phyloP scores from a whole-genome alignment of 2,888 invertebrate species.

The Thymelicus acteon region DNA sequence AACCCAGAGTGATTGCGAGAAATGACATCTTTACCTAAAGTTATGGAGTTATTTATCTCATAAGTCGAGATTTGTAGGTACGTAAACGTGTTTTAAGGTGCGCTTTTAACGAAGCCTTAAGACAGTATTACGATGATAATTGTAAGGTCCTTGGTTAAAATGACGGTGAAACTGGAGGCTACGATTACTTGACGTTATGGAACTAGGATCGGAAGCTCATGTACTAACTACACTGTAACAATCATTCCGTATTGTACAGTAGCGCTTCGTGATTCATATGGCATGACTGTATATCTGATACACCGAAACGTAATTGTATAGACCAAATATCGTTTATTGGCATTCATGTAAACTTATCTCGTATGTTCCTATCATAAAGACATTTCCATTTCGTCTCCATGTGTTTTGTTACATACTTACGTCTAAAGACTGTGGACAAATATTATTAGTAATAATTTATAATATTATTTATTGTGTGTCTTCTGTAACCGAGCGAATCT shows the following conservation, averaged over 20 bases:
- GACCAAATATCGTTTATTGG: conserved; percentile 68
- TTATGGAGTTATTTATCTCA: conserved; percentile 59
- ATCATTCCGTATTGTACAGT: conserved; percentile 66
- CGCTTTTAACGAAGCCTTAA: conserved; percentile 66
- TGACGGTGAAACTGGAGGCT: conserved; percentile 71
- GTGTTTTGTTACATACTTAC: conserved; percentile 67
- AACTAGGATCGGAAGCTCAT: conserved; percentile 49
- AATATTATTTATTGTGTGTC: conserved; percentile 79
- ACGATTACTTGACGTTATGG: conserved; percentile 57
- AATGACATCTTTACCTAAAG: conserved; percentile 76
- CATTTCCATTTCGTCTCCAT: conserved; percentile 66
- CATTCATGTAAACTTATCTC: conserved; percentile 58
- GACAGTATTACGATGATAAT: conserved; percentile 72
- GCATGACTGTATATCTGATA: conserved; percentile 49
- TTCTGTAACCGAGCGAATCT: conserved; percentile 69
- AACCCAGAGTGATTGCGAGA: conserved; percentile 47
- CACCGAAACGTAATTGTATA: conserved; percentile 53
- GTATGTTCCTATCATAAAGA: conserved; percentile 79
- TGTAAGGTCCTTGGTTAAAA: conserved; percentile 60
- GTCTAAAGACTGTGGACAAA: conserved; percentile 79
- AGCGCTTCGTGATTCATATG: conserved; percentile 51
- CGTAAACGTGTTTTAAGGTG: conserved; percentile 67
- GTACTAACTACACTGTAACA: conserved; percentile 51
- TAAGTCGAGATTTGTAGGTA: conserved; percentile 56
- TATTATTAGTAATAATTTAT: conserved; percentile 70